Evolutionary conservation across 1,140 invertebrate genomes (phyloP).

Genomic region (Stenopsyche tienmushanensis): DNA sequence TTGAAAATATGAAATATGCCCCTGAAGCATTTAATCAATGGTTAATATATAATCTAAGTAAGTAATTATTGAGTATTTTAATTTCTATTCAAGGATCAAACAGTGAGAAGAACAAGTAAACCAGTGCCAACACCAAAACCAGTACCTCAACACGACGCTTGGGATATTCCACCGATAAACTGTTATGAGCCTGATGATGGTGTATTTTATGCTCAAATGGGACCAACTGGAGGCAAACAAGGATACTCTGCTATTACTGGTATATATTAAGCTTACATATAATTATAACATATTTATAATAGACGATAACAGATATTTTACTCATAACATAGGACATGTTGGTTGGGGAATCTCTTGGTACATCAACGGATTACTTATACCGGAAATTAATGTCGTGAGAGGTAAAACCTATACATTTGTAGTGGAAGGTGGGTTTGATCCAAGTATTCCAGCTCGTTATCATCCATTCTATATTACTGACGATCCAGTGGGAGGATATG

Average conservation of each 20-base stretch:
- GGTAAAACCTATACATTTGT: constrained; percentile 90
- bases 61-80: background rate
- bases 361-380: constrained; percentile 91
- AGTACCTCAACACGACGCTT: constrained; percentile 61
- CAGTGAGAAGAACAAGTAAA: constrained; percentile 35
- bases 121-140: constrained; percentile 66
- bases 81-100: constrained; percentile 31
- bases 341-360: constrained; percentile 95
- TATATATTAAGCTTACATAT: constrained; percentile 44
- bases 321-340: constrained; percentile 69
- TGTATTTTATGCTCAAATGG: constrained; percentile 88
- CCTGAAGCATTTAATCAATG: background rate
- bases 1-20: background rate
- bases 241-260: constrained; percentile 86
- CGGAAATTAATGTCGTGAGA: constrained; percentile 88
- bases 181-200: constrained; percentile 88
- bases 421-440: constrained; percentile 81
- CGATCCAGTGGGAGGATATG: constrained; percentile 86
- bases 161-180: constrained; percentile 84
- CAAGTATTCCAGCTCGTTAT: constrained; percentile 76
- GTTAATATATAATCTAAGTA: background rate
- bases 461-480: constrained; percentile 97
- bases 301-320: background rate
- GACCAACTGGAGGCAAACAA: constrained; percentile 83
- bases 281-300: background rate